Evolutionary conservation across 2,113 vertebrate species (phyloP), one percentile per base, ranked within the genome.

Genomic region (Athene cunicularia): DNA sequence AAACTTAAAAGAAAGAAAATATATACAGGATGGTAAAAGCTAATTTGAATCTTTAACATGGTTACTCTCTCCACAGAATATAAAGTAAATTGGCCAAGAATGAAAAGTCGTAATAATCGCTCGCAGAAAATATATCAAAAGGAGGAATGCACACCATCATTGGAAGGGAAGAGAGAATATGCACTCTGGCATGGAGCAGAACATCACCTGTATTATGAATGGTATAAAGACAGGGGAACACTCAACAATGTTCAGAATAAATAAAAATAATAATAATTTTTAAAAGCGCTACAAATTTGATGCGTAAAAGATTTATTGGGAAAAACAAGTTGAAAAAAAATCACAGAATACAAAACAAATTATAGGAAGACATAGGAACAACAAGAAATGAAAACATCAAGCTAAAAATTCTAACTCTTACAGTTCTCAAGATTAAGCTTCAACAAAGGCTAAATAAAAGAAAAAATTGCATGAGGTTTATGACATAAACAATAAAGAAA

Each of bases 311-410:
- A 41, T 93, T 83, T 94, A 94, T 89, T 91, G 9, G 5, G 5
- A n/a, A 63, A 32, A 49, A 19, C 0, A 22, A 33, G 1, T 2
- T 20, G 1, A 60, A 28, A 0, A 0, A 0, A 11, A 33, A 63
- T 30, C 5, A n/a, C 6, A 22, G 0, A 17, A 8, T 1, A 22
- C 0, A 15, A 39, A 63, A 8, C 0, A 37, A 28, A 53, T 1
- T 0, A 18, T 0, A 4, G 2, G 0, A 16, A 33, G 7, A 16
- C 0, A 15, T 0, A 47, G 0, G 0, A 2, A 22, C 0, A 62
- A 16, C 0, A 12, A 43, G 0, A 28, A 8, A 5, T 0, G 0
- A 19, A 39, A 68, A 66, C 7, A 14, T 2, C 0, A 47, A 24
- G 2, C 0, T 1, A 22, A 35, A 30, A 4, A 1, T 16, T 1